Conservation (phyloP, 2,113 vertebrate species). For the Neotragus moschatus region DNA sequence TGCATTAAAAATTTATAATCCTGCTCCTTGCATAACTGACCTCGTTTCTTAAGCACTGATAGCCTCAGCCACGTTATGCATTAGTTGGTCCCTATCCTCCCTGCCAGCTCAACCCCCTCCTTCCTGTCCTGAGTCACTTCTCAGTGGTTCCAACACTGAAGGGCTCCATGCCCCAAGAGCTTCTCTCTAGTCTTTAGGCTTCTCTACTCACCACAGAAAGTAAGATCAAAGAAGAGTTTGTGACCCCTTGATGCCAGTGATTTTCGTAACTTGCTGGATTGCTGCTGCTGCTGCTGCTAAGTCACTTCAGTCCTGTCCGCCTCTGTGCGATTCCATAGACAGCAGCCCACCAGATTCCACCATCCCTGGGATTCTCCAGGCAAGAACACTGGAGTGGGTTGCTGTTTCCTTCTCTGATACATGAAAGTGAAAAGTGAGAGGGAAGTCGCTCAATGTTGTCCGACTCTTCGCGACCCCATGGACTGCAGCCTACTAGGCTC, state of each 20-base stretch:
- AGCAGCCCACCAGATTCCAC: too few species aligned
- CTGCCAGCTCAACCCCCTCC: neutral
- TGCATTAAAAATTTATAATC: constrained; percentile 29
- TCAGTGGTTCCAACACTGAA: neutral
- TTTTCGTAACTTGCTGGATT: neutral
- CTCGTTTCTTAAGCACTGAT: neutral
- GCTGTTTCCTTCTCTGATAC: too few species aligned
- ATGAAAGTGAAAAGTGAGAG: too few species aligned
- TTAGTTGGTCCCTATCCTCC: neutral
- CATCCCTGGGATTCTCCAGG: too few species aligned
- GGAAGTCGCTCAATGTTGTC: too few species aligned
- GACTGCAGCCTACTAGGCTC: too few species aligned
- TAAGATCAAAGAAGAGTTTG: neutral
- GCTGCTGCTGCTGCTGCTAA: too few species aligned
- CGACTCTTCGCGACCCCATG: too few species aligned
- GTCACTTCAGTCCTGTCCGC: too few species aligned
- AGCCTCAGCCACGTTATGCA: neutral
- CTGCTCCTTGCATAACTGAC: neutral
- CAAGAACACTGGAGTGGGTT: too few species aligned
- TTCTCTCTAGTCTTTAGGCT: neutral
- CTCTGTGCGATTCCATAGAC: too few species aligned
- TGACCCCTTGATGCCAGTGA: neutral
- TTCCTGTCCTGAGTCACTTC: neutral
- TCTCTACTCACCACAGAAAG: neutral
- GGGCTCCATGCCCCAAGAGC: neutral